These are phyloP conservation scores for Dicyrtoma fusca DNA, from an alignment of 2,888 invertebrate species.

Conservation along the genomic window DNA sequence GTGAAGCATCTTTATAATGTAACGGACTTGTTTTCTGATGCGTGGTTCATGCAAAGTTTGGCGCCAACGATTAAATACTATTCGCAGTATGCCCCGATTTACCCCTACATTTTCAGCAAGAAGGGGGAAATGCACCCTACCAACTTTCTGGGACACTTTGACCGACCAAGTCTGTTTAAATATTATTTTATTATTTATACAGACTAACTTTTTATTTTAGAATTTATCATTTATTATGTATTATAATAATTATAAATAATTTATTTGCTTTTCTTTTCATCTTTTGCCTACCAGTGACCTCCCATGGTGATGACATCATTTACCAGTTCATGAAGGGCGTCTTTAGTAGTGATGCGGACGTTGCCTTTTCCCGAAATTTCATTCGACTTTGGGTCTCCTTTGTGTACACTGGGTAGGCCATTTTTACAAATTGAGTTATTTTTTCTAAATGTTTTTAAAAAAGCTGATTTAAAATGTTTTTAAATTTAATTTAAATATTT, in stretches of 20 bases:
- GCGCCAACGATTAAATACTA: not conserved
- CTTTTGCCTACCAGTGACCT: too few species aligned
- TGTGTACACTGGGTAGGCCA: slow-evolving; percentile 9
- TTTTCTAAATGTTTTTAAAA: too few species aligned
- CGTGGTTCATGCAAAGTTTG: slow-evolving; percentile 17
- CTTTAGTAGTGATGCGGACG: not conserved
- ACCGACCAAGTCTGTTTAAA: slow-evolving; percentile 5
- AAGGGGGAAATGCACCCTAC: not conserved
- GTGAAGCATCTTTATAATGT: not conserved
- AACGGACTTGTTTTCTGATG: slow-evolving; percentile 24
- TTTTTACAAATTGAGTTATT: too few species aligned
- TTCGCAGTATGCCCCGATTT: slow-evolving; percentile 25
- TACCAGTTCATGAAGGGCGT: slow-evolving; percentile 27
- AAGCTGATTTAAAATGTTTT: too few species aligned
- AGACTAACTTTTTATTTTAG: not conserved
- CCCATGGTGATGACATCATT: slow-evolving; percentile 26
- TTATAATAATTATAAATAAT: slow-evolving; percentile 1
- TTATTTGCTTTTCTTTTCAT: too few species aligned
- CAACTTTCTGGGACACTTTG: not conserved
- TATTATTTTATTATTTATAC: too few species aligned
- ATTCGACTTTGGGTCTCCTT: slow-evolving; percentile 27
- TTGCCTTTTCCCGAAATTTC: not conserved
- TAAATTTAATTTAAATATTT: too few species aligned
- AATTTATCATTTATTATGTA: slow-evolving; percentile 10
- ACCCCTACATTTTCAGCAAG: slow-evolving; percentile 31